phyloP scores from a whole-genome alignment of 2,797 vertebrate species.

The Phoeniculus purpureus region DNA sequence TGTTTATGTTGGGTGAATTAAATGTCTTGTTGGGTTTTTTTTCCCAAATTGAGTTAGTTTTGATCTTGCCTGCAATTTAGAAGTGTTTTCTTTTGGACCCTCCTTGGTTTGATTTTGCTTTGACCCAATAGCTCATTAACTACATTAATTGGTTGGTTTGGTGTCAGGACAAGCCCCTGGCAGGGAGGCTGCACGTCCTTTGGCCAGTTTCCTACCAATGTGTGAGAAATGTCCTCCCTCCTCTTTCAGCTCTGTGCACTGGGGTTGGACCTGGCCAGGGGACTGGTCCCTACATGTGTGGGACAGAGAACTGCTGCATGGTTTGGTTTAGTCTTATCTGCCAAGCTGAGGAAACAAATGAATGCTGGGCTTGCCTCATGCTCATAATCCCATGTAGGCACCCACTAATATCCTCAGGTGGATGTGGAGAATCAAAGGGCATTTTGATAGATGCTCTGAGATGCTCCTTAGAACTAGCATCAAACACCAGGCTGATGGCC shows the following conservation, averaged over 20 bases:
- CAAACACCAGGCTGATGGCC: not conserved
- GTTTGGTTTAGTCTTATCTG: not conserved
- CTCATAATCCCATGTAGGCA: not conserved
- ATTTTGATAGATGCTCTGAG: not conserved
- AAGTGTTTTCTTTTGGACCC: too few species aligned
- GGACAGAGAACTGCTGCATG: not conserved
- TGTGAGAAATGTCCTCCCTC: not conserved
- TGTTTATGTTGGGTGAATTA: too few species aligned
- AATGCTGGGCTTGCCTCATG: not conserved
- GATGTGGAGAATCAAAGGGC: not conserved
- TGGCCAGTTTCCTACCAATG: not conserved
- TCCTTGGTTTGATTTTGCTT: too few species aligned
- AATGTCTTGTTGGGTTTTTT: too few species aligned
- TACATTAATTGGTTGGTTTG: too few species aligned
- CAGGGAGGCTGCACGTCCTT: not conserved
- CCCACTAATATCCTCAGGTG: not conserved
- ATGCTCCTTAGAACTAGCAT: not conserved
- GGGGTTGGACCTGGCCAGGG: not conserved
- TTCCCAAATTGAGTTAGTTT: too few species aligned
- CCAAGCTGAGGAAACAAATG: not conserved
- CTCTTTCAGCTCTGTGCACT: not conserved
- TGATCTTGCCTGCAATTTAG: too few species aligned
- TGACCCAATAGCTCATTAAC: too few species aligned
- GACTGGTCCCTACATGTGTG: rapidly evolving
- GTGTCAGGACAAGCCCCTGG: too few species aligned